Evolutionary conservation across 2,113 vertebrate genomes (phyloP).

Genomic region (Trematomus loennbergii): DNA sequence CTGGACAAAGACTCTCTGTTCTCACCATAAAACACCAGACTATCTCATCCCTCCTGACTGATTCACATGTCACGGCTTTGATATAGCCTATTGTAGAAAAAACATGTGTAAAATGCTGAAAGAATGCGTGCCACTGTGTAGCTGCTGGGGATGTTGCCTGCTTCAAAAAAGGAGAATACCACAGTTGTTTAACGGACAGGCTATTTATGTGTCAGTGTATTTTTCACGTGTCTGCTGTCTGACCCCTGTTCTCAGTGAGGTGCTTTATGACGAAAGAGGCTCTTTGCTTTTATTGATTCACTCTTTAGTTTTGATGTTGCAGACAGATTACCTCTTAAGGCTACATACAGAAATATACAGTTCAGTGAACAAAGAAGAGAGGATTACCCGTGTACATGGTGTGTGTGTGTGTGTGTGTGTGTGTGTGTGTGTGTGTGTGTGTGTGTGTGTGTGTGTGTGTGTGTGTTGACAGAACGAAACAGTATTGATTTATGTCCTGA

Average conservation of each 20-base stretch:
- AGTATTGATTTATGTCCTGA: conserved; percentile 70
- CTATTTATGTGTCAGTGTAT: conserved; percentile 26
- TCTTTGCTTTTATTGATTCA: conserved; percentile 63
- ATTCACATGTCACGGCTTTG: conserved; percentile 41
- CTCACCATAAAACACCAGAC: conserved; percentile 12
- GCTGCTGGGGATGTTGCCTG: conserved; percentile 19
- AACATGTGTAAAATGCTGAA: not conserved
- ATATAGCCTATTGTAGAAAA: not conserved
- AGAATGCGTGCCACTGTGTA: not conserved
- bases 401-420: conserved; percentile 39
- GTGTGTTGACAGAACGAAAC: conserved; percentile 54
- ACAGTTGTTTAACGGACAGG: conserved; percentile 35
- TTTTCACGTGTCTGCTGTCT: conserved; percentile 35
- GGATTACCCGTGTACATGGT: conserved; percentile 19
- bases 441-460: not conserved
- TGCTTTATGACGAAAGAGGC: conserved; percentile 53
- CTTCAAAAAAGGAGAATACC: conserved; percentile 25
- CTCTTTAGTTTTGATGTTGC: conserved; percentile 51
- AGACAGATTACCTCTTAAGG: conserved; percentile 52
- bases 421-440: not conserved
- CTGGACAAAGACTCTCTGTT: conserved; percentile 68
- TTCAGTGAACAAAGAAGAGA: conserved; percentile 61
- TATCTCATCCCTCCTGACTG: conserved; percentile 40
- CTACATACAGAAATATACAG: conserved; percentile 33
- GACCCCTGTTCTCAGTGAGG: conserved; percentile 30